Conservation (phyloP, 1,140 invertebrate genomes). For the Pristionchus pacificus region DNA sequence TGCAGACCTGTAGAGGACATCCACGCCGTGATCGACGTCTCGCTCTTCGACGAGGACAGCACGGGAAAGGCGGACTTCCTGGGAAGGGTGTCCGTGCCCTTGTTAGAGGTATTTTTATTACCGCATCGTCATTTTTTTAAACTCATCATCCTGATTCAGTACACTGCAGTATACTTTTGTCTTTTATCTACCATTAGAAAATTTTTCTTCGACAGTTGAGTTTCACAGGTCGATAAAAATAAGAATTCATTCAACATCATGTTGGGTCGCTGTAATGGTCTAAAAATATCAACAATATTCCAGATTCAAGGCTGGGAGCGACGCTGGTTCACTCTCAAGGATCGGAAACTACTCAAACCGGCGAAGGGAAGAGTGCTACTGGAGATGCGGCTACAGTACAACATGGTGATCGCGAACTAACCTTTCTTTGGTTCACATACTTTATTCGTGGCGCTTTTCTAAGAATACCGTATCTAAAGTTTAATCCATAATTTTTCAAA, state of each 20-base stretch:
- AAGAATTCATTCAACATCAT: not conserved
- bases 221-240: not conserved
- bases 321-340: conserved; percentile 91
- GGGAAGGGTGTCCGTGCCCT: conserved; percentile 83
- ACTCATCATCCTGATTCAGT: no score
- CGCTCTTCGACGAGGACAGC: conserved; percentile 94
- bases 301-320: conserved; percentile 84
- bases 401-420: not conserved
- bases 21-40: conserved; percentile 89
- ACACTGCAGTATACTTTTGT: no score
- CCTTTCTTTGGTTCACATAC: no score
- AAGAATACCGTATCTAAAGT: not conserved
- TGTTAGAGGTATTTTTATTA: conserved; percentile 63
- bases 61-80: conserved; percentile 97
- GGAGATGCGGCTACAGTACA: conserved; percentile 67
- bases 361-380: conserved; percentile 90
- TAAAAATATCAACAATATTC: not conserved
- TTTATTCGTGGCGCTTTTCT: no score
- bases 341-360: conserved; percentile 80
- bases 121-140: no score
- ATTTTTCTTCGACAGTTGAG: not conserved
- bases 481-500: not conserved
- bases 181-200: no score
- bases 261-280: not conserved
- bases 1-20: conserved; percentile 93